These are phyloP conservation scores for Mastigias papua DNA, from an alignment of 30 jellyfish, hydroid and myxozoan species.

Conservation along the genomic window DNA sequence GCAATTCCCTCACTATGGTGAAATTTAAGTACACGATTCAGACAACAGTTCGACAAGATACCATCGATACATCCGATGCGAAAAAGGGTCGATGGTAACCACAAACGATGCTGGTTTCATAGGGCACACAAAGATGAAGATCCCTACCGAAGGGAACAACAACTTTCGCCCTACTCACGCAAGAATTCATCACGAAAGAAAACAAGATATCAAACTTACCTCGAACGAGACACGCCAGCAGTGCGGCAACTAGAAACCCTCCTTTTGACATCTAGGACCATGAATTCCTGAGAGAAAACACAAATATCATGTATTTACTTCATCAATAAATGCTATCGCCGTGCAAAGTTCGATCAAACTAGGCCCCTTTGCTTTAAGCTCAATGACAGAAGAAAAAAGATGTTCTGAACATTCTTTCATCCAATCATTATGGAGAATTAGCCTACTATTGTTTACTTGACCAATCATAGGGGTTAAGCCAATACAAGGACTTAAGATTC, in stretches of 20 bases:
- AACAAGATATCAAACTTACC: slow-evolving; percentile 2
- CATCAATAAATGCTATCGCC: background rate
- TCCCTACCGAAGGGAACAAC: slow-evolving; percentile 1
- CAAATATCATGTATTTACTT: background rate
- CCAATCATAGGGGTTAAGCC: slow-evolving; percentile 39
- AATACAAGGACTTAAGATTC: slow-evolving; percentile 12
- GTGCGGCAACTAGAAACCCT: background rate
- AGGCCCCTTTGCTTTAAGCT: slow-evolving; percentile 4
- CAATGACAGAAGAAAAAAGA: slow-evolving; percentile 59
- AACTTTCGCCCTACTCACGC: slow-evolving; percentile 4
- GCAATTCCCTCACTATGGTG: background rate
- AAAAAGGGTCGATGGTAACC: background rate
- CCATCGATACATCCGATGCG: background rate
- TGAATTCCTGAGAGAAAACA: slow-evolving; percentile 36
- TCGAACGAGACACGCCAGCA: slow-evolving; percentile 12
- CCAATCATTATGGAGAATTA: slow-evolving; percentile 39
- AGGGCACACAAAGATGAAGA: background rate
- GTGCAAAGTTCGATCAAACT: background rate
- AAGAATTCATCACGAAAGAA: background rate
- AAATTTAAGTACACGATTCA: background rate
- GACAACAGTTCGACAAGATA: background rate
- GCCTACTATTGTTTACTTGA: slow-evolving; percentile 12
- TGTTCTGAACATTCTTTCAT: slow-evolving; percentile 61
- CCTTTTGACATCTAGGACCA: slow-evolving; percentile 31
- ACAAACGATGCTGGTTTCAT: background rate